Evolutionary conservation across 2,888 invertebrate genomes (phyloP), one percentile per base, ranked within the genome.

Genomic region (Dendrolimus pini): DNA sequence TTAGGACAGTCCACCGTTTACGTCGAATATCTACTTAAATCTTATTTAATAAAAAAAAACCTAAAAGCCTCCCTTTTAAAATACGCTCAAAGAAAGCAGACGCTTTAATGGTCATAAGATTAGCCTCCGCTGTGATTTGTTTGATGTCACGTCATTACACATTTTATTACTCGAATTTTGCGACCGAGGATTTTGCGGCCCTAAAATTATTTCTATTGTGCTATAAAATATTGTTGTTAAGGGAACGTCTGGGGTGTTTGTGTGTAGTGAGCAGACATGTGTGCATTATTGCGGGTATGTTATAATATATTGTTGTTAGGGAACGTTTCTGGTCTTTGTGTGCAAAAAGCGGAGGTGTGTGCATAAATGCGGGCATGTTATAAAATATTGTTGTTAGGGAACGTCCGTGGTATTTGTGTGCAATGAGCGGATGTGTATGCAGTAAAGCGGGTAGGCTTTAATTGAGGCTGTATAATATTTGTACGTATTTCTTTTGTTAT

Each of bases 371-470:
- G 18, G 3, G 18, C 3, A 18, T 18, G 18, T 18, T 18, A 18
- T 18, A 18, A 18, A 2, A 18, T 18, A 18, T 18, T 18, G 18
- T 18, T 18, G 18, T 18, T 18, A 18, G 18, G 18, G 18, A 18
- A 18, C 18, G 18, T 18, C 3, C 2, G 2, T 18, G 60, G 60
- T 62, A 58, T 62, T 55, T 63, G 66, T 65, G 64, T 67, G 68
- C 64, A 68, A 57, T 2, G 18, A 18, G 18, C 18, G 18, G 18
- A 18, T 18, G 18, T 18, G 3, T 3, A 18, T 18, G 18, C 18
- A 30, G 2, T 62, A 65, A 74, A 76, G 72, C 78, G 76, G 76
- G 72, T 64, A 65, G 70, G 72, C 74, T 79, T 78, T 78, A 79
- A 80, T 80, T 77, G 73, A 68, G 68, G 65, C 64, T 61, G 61